These are phyloP conservation scores for Pseudolaguvia tuberculata DNA, from an alignment of 2,113 vertebrate genomes.

Conservation along the genomic window DNA sequence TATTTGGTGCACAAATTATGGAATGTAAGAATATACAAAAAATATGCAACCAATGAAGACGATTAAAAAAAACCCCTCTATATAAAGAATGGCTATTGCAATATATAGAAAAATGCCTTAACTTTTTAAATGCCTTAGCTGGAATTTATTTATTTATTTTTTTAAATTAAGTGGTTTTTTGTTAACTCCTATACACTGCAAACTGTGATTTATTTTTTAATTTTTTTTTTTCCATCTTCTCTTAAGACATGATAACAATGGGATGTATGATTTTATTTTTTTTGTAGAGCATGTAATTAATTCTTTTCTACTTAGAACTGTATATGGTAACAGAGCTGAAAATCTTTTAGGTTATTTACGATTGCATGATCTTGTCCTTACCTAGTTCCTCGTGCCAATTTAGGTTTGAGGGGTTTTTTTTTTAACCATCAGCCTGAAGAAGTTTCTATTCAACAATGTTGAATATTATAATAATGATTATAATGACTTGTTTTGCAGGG, in stretches of 20 bases:
- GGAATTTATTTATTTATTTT: background rate
- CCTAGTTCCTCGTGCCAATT: background rate
- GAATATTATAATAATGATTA: background rate
- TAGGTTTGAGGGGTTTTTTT: background rate
- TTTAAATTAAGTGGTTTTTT: too few species aligned
- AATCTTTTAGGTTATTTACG: background rate
- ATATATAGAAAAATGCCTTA: background rate
- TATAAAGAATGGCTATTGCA: background rate
- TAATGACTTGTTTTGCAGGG: background rate
- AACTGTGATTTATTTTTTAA: background rate
- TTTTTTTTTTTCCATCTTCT: background rate
- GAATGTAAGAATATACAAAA: background rate
- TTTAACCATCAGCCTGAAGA: background rate
- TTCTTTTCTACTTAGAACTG: background rate
- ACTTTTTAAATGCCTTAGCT: conserved; percentile 8
- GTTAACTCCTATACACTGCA: background rate
- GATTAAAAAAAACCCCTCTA: background rate
- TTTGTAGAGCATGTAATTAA: background rate
- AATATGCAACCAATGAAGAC: conserved; percentile 3
- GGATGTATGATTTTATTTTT: background rate
- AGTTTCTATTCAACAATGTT: background rate
- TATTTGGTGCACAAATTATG: conserved; percentile 14
- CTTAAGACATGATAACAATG: background rate
- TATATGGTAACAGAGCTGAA: background rate
- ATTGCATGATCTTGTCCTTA: background rate